Evolutionary conservation across 1,140 invertebrate species (phyloP), one percentile per base, ranked within the genome.

Genomic region (Orius insidiosus): DNA sequence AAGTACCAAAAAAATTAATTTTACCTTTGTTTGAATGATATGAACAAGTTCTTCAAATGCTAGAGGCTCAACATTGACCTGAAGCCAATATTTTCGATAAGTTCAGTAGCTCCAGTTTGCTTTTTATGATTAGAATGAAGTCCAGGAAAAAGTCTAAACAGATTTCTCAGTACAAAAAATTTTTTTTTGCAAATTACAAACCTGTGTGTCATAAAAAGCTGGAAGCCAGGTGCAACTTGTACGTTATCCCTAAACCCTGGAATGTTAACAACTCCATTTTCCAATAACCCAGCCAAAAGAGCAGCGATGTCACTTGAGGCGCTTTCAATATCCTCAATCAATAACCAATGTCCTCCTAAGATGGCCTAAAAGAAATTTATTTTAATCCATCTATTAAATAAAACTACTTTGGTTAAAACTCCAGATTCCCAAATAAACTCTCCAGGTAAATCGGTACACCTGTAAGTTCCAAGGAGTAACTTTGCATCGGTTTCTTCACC

Each of bases 401-500:
- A 47, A 52, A 46, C 51, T 54, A 79, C 81, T 67, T 82, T 75
- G 5, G 88, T 87, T 16, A 96, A 61, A 44, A 87, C 77, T 35
- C 95, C 95, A 5, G 93, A 79, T 54, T 85, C 75, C 94, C 94
- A 99, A 19, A 92, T 63, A 68, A 99, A 99, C 65, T 98, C 87
- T 32, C 94, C 94, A 3, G 93, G 93, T 31, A 94, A 71, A 59
- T 97, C 90, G 0, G 94, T 95, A 60, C 94, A 98, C 53, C 80
- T 72, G 65, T 98, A 97, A 18, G 85, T 85, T 5, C 95, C 95
- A 8, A 98, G 63, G 10, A 98, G 60, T 68, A 90, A 83, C 67
- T 94, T 89, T 41, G 87, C 85, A 61, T 98, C 95, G n/a, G 89
- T 93, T 64, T 98, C 90, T 67, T 98, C 93, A 2, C 92, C 89